Conservation (phyloP, 2,113 vertebrate species). For the Percopsis transmontana region DNA sequence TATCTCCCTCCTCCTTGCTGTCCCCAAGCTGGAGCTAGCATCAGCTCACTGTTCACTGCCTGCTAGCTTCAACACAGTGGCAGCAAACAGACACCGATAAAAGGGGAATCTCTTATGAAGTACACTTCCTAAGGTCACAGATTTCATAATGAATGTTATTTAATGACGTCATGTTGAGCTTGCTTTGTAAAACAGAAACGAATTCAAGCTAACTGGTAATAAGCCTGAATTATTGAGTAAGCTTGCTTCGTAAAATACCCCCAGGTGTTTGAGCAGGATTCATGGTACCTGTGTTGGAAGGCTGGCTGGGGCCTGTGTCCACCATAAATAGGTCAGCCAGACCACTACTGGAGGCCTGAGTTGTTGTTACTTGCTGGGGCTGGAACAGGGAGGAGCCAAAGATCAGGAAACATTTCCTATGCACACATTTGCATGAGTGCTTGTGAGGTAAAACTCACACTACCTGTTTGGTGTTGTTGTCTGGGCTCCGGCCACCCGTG, state of each 20-base stretch:
- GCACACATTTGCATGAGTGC: not conserved
- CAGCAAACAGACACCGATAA: not conserved
- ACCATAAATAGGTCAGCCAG: constrained; percentile 89
- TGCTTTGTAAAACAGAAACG: too few species aligned
- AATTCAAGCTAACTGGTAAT: too few species aligned
- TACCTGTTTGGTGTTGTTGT: constrained; percentile 82
- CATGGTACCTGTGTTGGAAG: constrained; percentile 77
- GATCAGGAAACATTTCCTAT: not conserved
- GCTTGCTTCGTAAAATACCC: not conserved
- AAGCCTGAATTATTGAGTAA: too few species aligned
- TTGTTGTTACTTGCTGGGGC: constrained; percentile 65
- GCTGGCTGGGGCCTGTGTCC: constrained; percentile 72
- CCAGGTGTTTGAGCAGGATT: not conserved
- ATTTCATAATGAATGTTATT: too few species aligned
- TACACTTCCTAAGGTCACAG: too few species aligned
- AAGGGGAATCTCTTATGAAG: too few species aligned
- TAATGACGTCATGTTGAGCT: too few species aligned
- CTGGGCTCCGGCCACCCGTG: constrained; percentile 85
- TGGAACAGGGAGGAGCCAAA: constrained; percentile 27
- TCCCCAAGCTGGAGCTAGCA: constrained; percentile 48
- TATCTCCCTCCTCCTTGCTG: constrained; percentile 56
- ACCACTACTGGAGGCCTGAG: constrained; percentile 78
- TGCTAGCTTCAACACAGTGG: not conserved
- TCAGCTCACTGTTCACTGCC: not conserved
- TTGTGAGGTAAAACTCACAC: not conserved